A percentile compares a stretch with the other conserved stretches of the same genome.
phyloP scores from a whole-genome alignment of 2,797 vertebrate genomes.

The Bradypodion ventrale region DNA sequence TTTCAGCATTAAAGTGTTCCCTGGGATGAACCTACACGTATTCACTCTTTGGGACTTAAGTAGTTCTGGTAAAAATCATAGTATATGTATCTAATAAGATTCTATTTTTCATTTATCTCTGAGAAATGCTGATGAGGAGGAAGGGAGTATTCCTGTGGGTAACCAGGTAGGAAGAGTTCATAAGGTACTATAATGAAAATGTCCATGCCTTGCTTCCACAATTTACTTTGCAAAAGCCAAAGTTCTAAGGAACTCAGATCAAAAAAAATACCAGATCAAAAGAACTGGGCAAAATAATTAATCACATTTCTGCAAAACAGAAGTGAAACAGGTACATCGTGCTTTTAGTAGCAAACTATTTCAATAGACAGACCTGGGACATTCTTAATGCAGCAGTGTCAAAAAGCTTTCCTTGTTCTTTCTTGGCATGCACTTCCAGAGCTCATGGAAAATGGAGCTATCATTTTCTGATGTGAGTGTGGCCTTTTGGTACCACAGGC shows the following conservation, averaged over 20 bases:
- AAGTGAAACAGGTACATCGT: background rate
- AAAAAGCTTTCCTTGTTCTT: too few relatives aligned
- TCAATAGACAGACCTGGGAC: too few relatives aligned
- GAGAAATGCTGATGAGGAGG: background rate
- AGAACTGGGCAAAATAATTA: background rate
- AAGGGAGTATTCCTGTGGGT: background rate
- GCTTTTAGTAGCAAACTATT: too few relatives aligned
- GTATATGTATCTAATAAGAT: background rate
- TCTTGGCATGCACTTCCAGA: too few relatives aligned
- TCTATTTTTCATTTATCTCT: conserved; percentile 1
- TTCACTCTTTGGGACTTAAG: background rate
- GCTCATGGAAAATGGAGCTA: too few relatives aligned
- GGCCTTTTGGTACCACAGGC: too few relatives aligned
- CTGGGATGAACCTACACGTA: background rate
- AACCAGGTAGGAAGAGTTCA: background rate
- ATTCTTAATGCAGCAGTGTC: too few relatives aligned
- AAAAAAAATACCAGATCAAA: background rate
- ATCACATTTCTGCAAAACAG: background rate
- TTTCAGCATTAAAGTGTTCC: background rate
- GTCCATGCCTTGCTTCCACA: background rate
- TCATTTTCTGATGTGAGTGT: too few relatives aligned
- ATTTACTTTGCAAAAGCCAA: background rate
- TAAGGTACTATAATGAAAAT: background rate
- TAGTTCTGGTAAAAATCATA: background rate
- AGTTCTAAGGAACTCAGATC: background rate